Percentiles rank a stretch among this genome's conserved stretches.
These are phyloP conservation scores for Trachops cirrhosus DNA, from an alignment of 2,797 vertebrate genomes.

Conservation along the genomic window DNA sequence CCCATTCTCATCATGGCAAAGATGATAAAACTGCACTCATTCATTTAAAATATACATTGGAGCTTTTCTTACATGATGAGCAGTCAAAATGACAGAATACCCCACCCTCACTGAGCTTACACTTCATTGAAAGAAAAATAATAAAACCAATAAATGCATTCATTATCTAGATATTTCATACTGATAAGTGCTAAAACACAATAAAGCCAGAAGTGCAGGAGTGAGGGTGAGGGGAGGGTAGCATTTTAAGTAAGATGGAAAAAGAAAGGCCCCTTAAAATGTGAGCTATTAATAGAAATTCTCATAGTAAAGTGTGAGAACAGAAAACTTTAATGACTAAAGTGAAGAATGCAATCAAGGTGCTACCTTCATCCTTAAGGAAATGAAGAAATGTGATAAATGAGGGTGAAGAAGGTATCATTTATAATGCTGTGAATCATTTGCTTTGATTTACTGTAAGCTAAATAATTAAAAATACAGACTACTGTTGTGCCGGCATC, in stretches of 20 bases:
- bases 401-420: not conserved
- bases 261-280: not conserved
- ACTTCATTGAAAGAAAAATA: not conserved
- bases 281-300: not conserved
- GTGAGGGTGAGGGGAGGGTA: not conserved
- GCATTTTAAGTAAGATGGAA: not conserved
- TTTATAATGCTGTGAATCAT: not conserved
- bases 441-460: not conserved
- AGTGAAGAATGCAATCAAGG: not conserved
- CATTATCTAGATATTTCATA: not conserved
- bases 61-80: not conserved
- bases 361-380: not conserved
- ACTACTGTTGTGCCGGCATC: not conserved
- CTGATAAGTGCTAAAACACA: not conserved
- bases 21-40: not conserved
- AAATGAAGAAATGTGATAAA: constrained; percentile 15
- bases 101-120: not conserved
- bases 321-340: not conserved
- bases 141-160: not conserved
- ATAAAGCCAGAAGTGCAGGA: not conserved
- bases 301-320: not conserved
- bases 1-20: not conserved
- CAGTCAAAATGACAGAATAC: not conserved
- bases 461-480: constrained; percentile 1
- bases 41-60: not conserved